Percentiles rank a stretch among this genome's conserved stretches.
phyloP scores from a whole-genome alignment of 2,888 invertebrate genomes.

The Tromatobia lineatoria region DNA sequence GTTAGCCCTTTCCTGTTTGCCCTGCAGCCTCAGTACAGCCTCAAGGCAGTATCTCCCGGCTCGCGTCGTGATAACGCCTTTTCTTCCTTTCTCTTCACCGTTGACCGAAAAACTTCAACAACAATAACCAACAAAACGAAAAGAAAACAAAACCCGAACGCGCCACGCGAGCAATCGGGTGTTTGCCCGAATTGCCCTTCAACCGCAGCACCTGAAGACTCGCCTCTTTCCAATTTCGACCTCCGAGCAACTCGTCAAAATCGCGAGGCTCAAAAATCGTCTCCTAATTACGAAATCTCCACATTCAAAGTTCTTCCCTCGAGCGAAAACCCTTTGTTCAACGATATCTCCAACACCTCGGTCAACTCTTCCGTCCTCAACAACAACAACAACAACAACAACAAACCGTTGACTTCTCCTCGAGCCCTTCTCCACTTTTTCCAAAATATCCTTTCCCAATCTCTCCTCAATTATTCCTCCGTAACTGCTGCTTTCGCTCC shows the following conservation, averaged over 20 bases:
- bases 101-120: conserved; percentile 4
- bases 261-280: neutral
- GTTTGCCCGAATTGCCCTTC: conserved; percentile 28
- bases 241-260: conserved; percentile 3
- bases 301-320: neutral
- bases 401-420: neutral
- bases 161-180: conserved; percentile 13
- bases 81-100: neutral
- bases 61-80: conserved; percentile 52
- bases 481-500: neutral
- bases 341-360: neutral
- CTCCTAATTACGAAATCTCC: neutral
- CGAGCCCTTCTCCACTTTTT: neutral
- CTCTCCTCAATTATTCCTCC: neutral
- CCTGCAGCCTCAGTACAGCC: conserved; percentile 28
- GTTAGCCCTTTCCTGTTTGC: conserved; percentile 43
- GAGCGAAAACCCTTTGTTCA: neutral
- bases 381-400: neutral
- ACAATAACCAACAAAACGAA: conserved; percentile 6
- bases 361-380: neutral
- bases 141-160: conserved; percentile 2
- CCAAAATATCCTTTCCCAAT: neutral
- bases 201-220: conserved; percentile 47
- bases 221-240: neutral
- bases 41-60: conserved; percentile 6